A percentile compares a stretch with the other conserved stretches of the same genome.
Conservation (phyloP, 2,797 vertebrate genomes). For the Morelia viridis region DNA sequence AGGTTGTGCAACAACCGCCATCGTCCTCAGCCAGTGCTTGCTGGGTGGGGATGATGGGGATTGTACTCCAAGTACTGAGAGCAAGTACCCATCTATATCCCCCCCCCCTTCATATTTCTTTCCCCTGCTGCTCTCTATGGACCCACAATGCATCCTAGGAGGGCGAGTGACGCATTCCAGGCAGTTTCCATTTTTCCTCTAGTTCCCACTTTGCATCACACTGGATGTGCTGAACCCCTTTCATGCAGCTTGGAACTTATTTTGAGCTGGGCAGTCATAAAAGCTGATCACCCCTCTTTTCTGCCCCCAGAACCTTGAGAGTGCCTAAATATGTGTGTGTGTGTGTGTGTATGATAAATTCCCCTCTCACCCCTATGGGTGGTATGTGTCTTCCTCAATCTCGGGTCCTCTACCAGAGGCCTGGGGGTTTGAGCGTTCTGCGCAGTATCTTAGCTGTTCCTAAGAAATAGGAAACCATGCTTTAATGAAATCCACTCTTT, state of each 20-base stretch:
- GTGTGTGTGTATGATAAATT: no score
- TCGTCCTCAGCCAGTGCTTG: not conserved
- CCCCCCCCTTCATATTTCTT: not conserved
- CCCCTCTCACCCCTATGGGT: no score
- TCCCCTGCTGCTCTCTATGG: not conserved
- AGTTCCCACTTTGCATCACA: not conserved
- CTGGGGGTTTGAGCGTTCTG: no score
- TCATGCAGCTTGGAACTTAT: not conserved
- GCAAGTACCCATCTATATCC: no score
- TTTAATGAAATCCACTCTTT: no score
- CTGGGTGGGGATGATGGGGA: not conserved
- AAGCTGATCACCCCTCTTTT: not conserved
- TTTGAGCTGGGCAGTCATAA: not conserved
- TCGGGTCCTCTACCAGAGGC: no score
- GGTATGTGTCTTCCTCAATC: no score
- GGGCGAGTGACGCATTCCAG: slow-evolving; percentile 49
- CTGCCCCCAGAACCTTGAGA: not conserved
- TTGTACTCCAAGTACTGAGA: not conserved
- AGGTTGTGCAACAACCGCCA: not conserved
- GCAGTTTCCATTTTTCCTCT: slow-evolving; percentile 32
- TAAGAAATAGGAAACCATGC: no score
- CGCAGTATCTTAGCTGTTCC: no score
- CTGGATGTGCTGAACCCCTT: not conserved
- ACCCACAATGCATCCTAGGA: slow-evolving; percentile 32
- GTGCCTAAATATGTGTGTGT: no score